Evolutionary conservation across 2,888 invertebrate genomes (phyloP).

Genomic region (Melipona bicolor): DNA sequence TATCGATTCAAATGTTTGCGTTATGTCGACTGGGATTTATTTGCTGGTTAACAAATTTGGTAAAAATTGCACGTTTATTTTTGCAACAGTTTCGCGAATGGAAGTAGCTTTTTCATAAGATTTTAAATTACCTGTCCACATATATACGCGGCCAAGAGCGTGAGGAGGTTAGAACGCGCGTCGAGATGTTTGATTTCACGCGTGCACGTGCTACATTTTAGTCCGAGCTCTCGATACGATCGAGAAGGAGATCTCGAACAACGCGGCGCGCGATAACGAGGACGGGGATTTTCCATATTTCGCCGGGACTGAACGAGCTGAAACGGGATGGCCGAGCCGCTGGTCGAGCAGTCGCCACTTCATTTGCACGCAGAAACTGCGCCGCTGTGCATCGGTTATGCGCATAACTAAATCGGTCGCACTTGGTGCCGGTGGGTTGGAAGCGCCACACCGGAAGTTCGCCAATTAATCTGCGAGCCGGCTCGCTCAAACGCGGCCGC

Average conservation of each 20-base stretch:
- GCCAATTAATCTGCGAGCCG: conserved; percentile 65
- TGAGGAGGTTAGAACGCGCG: no score
- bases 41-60: no score
- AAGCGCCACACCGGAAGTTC: conserved; percentile 67
- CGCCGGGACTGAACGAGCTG: conserved; percentile 33
- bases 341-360: conserved; percentile 60
- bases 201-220: no score
- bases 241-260: background rate
- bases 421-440: conserved; percentile 46
- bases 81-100: no score
- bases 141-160: no score
- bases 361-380: conserved; percentile 67
- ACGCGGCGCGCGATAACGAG: conserved; percentile 5
- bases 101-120: no score
- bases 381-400: conserved; percentile 62
- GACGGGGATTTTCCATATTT: conserved; percentile 57
- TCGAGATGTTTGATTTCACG: no score
- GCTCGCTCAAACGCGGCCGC: conserved; percentile 55
- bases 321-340: background rate
- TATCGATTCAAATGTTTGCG: no score
- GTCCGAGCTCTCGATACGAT: background rate
- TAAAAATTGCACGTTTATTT: no score
- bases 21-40: no score
- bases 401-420: conserved; percentile 63
- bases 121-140: no score